Percentiles rank a stretch among this genome's conserved stretches.
Conservation (phyloP, 2,113 vertebrate species). For the Spizaetus ornatus region DNA sequence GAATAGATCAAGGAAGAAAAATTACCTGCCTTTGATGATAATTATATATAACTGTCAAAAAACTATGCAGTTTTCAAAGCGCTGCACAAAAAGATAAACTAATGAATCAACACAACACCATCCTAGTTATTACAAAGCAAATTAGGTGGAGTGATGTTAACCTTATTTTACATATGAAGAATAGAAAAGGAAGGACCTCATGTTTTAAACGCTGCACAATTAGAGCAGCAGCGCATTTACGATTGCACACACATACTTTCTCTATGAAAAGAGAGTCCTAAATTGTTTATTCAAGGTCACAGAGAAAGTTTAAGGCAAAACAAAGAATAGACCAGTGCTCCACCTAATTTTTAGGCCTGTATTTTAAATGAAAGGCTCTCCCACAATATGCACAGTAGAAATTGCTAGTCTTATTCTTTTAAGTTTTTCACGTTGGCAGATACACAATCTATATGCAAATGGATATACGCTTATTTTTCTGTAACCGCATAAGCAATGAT, state of each 20-base stretch:
- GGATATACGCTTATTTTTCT: conserved; percentile 20
- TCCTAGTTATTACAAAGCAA: conserved; percentile 10
- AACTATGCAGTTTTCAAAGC: conserved; percentile 14
- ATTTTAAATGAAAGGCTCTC: conserved; percentile 5
- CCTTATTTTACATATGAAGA: conserved; percentile 5
- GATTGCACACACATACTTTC: neutral
- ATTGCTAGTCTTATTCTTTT: conserved; percentile 13
- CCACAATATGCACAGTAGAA: neutral
- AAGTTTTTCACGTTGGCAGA: conserved; percentile 41
- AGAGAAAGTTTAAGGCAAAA: neutral
- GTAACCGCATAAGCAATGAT: neutral
- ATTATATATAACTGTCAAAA: conserved; percentile 46
- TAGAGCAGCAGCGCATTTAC: neutral
- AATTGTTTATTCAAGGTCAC: conserved; percentile 24
- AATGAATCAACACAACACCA: neutral
- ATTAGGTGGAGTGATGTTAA: neutral
- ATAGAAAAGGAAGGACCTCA: neutral
- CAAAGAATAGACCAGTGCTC: neutral
- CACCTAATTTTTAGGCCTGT: neutral
- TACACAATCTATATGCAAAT: conserved; percentile 62
- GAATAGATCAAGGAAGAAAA: conserved; percentile 12
- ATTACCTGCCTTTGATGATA: conserved; percentile 43
- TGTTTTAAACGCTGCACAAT: neutral
- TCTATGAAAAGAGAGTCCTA: neutral
- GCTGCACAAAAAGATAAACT: neutral